phyloP scores from a whole-genome alignment of 2,888 invertebrate species.

The Platycheirus rosarum region DNA sequence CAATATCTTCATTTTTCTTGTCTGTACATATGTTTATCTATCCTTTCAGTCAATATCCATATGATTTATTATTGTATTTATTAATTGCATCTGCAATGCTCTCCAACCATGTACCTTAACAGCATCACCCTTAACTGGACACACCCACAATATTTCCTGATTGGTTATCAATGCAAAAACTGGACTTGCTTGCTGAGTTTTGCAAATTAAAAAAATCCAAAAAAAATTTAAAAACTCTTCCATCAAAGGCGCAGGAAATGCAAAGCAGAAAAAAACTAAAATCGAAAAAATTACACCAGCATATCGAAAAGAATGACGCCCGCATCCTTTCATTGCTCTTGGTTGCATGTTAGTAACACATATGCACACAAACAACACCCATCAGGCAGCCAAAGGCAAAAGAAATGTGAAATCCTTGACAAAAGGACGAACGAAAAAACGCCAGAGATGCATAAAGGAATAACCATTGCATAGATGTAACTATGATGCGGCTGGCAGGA shows the following conservation, averaged over 20 bases:
- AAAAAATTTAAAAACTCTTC: conserved; percentile 44
- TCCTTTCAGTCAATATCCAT: too few relatives aligned
- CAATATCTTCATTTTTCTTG: too few relatives aligned
- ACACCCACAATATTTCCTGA: conserved; percentile 72
- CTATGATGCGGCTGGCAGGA: too few relatives aligned
- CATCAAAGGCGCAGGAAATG: conserved; percentile 65
- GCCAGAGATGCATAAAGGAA: conserved; percentile 48
- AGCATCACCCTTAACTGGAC: conserved; percentile 40
- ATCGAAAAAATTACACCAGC: conserved; percentile 42
- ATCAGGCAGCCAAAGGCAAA: conserved; percentile 12
- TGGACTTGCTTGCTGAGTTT: conserved; percentile 45
- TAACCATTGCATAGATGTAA: conserved; percentile 59
- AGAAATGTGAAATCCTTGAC: conserved; percentile 25
- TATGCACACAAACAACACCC: conserved; percentile 54
- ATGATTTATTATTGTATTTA: conserved; percentile 5
- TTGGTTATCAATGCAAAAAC: conserved; percentile 71
- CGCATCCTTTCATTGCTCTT: conserved; percentile 59
- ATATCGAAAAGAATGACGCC: conserved; percentile 38
- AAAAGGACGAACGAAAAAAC: conserved; percentile 53
- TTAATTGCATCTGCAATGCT: conserved; percentile 47
- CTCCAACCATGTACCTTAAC: neutral
- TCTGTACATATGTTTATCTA: too few relatives aligned
- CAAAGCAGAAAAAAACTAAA: conserved; percentile 21
- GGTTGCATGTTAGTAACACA: conserved; percentile 55
- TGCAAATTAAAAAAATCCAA: conserved; percentile 14